Conservation (phyloP, 2,797 vertebrate species). For the Taenioides sp. region DNA sequence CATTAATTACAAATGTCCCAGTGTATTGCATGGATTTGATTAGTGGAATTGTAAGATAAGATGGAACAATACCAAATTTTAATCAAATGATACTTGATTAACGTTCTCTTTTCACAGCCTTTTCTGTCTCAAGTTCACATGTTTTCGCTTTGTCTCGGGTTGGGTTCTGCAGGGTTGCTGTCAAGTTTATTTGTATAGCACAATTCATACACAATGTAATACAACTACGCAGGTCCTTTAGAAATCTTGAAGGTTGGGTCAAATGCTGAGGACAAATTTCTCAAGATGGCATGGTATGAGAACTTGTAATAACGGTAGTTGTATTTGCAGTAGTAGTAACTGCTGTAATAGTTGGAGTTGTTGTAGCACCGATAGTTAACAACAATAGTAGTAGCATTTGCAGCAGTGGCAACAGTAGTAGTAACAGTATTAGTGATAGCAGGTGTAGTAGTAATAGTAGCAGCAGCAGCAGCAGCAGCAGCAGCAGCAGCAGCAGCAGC, state of each 20-base stretch:
- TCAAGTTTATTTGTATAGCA: too few species aligned
- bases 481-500: too few species aligned
- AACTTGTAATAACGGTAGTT: neutral
- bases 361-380: neutral
- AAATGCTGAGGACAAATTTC: neutral
- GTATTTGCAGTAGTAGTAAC: neutral
- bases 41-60: neutral
- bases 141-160: too few species aligned
- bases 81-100: neutral
- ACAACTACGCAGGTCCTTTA: too few species aligned
- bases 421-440: neutral
- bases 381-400: neutral
- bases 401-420: neutral
- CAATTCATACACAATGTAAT: too few species aligned
- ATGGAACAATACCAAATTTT: neutral
- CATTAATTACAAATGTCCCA: neutral
- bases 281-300: too few species aligned
- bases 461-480: too few species aligned
- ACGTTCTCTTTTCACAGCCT: neutral
- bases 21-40: neutral
- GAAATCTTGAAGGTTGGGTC: neutral
- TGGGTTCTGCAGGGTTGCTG: too few species aligned
- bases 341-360: neutral
- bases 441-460: too few species aligned
- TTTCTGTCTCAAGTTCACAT: too few species aligned